phyloP scores from a whole-genome alignment of 2,113 vertebrate species.

The Oreochromis tanganicae region DNA sequence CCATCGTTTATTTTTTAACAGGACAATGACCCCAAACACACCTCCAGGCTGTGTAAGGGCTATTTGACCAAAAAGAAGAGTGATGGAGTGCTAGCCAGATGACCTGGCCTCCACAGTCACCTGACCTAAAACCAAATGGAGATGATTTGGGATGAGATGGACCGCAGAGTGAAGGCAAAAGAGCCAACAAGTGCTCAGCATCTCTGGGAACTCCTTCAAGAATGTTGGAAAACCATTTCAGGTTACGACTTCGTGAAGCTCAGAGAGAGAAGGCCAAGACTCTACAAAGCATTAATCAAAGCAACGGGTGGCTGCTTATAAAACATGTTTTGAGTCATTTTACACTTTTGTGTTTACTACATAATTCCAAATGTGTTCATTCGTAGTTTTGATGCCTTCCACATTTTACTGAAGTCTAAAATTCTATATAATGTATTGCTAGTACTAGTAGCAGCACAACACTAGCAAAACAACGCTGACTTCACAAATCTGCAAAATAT shows the following conservation, averaged over 20 bases:
- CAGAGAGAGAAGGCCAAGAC: neutral
- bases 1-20: neutral
- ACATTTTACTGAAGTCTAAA: neutral
- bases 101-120: neutral
- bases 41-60: neutral
- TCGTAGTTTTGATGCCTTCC: neutral
- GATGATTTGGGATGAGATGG: neutral
- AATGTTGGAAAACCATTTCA: neutral
- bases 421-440: neutral
- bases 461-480: neutral
- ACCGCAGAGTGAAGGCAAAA: neutral
- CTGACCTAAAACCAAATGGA: neutral
- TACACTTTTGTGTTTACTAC: neutral
- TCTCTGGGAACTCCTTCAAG: neutral
- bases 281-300: neutral
- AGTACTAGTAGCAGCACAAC: neutral
- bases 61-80: neutral
- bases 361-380: neutral
- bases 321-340: neutral
- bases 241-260: neutral
- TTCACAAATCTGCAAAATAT: neutral
- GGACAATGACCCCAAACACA: neutral
- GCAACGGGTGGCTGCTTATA: neutral
- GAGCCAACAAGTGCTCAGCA: fast-evolving
- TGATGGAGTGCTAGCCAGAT: neutral